These are phyloP conservation scores for Bubo bubo DNA, from an alignment of 2,113 vertebrate genomes.

Conservation along the genomic window DNA sequence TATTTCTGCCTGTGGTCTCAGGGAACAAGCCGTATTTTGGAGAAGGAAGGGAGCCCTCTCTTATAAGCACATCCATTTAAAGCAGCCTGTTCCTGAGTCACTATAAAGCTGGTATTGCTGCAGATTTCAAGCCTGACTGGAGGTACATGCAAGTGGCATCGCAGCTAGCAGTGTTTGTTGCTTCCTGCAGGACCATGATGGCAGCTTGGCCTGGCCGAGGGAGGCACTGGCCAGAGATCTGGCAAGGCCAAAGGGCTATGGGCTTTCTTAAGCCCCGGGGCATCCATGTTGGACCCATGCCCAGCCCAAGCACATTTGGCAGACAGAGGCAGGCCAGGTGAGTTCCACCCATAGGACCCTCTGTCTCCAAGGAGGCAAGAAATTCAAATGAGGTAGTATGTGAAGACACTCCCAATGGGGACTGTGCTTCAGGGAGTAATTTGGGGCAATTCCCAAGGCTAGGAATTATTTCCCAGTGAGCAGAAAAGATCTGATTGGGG, in stretches of 20 bases:
- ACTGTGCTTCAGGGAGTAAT: background rate
- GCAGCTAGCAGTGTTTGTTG: fast-evolving
- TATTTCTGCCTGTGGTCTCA: background rate
- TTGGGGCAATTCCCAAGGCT: background rate
- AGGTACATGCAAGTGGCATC: background rate
- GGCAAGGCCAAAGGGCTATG: background rate
- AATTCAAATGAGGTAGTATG: background rate
- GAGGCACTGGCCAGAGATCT: background rate
- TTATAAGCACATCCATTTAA: background rate
- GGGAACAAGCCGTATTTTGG: background rate
- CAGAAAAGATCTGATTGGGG: background rate
- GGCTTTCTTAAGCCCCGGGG: background rate
- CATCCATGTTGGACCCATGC: background rate
- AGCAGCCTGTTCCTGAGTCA: background rate
- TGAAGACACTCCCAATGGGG: background rate
- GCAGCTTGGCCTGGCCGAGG: background rate
- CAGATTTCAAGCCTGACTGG: background rate
- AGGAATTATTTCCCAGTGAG: background rate
- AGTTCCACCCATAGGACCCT: background rate
- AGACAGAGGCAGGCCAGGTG: background rate
- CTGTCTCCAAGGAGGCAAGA: background rate
- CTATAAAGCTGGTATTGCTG: background rate
- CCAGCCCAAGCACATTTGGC: background rate
- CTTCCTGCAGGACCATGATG: background rate
- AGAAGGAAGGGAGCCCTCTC: background rate